Evolutionary conservation across 1,140 invertebrate genomes (phyloP).

Genomic region (Orchesella cincta): DNA sequence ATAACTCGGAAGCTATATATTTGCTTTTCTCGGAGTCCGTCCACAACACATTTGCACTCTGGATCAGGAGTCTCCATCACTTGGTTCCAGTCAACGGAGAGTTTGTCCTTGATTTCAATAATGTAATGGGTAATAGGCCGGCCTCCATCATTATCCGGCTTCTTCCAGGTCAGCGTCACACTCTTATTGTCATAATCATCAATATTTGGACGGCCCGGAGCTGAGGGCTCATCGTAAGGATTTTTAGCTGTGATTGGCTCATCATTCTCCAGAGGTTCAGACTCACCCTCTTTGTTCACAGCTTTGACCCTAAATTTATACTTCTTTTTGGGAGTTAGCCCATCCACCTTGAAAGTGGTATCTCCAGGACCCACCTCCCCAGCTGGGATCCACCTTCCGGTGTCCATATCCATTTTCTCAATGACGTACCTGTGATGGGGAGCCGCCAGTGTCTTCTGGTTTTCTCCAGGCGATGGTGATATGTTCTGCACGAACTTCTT

Average conservation of each 20-base stretch:
- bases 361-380: conserved; percentile 84
- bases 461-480: conserved; percentile 93
- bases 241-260: conserved; percentile 89
- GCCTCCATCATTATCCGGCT: conserved; percentile 85
- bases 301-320: conserved; percentile 98
- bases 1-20: conserved; percentile 89
- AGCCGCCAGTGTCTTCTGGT: conserved; percentile 76
- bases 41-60: conserved; percentile 77
- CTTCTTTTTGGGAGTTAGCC: conserved; percentile 93
- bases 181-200: conserved; percentile 91
- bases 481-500: conserved; percentile 85
- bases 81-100: conserved; percentile 83
- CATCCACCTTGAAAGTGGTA: conserved; percentile 81
- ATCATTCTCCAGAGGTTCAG: conserved; percentile 88
- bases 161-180: conserved; percentile 83
- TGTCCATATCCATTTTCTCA: conserved; percentile 95
- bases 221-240: conserved; percentile 76
- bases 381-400: conserved; percentile 86
- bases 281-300: conserved; percentile 97
- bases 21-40: conserved; percentile 88
- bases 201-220: conserved; percentile 78
- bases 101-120: conserved; percentile 95
- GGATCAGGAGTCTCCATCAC: conserved; percentile 76
- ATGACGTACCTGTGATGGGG: conserved; percentile 77
- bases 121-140: conserved; percentile 91